Evolutionary conservation across 1,140 invertebrate genomes (phyloP), one percentile per base, ranked within the genome.

Genomic region (Trichonephila clavata): DNA sequence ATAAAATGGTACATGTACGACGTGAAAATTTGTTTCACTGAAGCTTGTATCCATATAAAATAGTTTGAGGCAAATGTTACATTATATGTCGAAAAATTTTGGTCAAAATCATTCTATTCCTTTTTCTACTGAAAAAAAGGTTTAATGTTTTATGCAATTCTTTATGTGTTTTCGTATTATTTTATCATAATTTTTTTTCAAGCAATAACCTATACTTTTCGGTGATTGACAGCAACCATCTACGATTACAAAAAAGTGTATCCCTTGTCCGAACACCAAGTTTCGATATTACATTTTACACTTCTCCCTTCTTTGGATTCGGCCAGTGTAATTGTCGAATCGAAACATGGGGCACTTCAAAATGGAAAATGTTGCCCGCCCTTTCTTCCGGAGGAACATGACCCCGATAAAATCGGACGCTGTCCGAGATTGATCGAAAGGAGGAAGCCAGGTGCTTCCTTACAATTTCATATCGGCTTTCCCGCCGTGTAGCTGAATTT

Each of bases 271-370:
- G 39, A 65, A 89, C 65, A 71, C 61, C n/a, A 61, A 80, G 71
- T 60, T 65, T 60, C 90, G 77, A 92, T 92, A 86, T 92, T 92
- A 92, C 91, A 92, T 84, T 86, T 92, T 77, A 86, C 91, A 92
- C 83, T 86, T 86, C 61, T n/a, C 39, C 60, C 24, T 60, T 16
- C 16, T 57, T 20, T 21, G 39, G 57, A 71, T 59, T 71, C 57
- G 63, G 16, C 77, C n/a, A 24, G 13, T 92, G 90, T 92, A 92
- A 92, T 92, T 92, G 90, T 84, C 80, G 39, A 92, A 24, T 92
- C 80, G 90, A 84, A 92, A 92, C 90, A 92, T 65, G 90, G 68
- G 50, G 59, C 43, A 20, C 61, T 92, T 90, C 60, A 84, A 92
- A 92, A 84, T 84, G 59, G 90, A 84, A 84, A 92, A 92, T 59